Conservation (phyloP, 2,888 invertebrate genomes). For the Macrosiphum euphorbiae region DNA sequence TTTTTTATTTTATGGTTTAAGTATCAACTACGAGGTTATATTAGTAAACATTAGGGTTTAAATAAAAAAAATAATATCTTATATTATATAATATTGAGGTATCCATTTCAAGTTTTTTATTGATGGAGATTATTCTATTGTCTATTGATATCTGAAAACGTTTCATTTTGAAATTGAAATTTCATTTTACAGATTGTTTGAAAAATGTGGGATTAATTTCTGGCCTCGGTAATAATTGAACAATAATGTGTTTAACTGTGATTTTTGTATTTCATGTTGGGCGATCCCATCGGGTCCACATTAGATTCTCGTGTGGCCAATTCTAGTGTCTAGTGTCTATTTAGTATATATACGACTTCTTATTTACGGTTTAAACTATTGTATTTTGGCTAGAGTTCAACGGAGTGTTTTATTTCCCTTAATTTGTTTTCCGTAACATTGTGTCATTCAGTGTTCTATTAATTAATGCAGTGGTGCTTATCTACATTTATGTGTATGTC, state of each 20-base stretch:
- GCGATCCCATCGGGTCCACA: not conserved
- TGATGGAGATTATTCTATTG: not conserved
- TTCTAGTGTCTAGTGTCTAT: not conserved
- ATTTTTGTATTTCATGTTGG: not conserved
- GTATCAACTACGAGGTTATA: not conserved
- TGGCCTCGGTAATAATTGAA: not conserved
- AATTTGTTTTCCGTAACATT: not conserved
- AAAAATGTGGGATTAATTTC: not conserved
- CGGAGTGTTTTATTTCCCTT: not conserved
- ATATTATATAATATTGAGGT: not conserved
- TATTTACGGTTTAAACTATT: not conserved
- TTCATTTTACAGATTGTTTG: not conserved
- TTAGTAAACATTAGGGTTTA: not conserved
- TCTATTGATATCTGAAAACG: not conserved
- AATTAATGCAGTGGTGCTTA: not conserved
- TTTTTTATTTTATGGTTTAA: not conserved
- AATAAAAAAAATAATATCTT: not conserved
- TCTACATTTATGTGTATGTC: not conserved
- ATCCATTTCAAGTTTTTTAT: not conserved
- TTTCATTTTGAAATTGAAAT: too few relatives aligned
- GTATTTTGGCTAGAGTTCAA: not conserved
- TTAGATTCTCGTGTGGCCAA: not conserved
- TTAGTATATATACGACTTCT: not conserved
- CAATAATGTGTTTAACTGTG: not conserved
- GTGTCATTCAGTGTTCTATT: not conserved